A percentile compares a stretch with the other conserved stretches of the same genome.
These are phyloP conservation scores for Bombycilla garrulus DNA, from an alignment of 2,113 vertebrate species.

Conservation along the genomic window DNA sequence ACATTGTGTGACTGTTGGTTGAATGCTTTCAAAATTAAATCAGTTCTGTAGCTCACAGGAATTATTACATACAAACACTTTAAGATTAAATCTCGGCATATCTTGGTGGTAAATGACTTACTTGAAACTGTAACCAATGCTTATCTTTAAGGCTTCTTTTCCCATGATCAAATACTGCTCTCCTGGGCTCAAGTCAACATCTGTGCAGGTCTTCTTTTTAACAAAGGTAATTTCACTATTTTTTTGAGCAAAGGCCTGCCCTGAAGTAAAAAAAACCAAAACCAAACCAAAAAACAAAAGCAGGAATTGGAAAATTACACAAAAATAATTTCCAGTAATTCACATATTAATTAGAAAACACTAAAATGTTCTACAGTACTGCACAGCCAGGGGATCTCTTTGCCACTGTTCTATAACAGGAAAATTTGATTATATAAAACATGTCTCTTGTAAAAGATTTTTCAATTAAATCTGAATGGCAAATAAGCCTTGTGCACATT, in stretches of 20 bases:
- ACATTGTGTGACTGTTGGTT: background rate
- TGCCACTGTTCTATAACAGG: background rate
- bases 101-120: slow-evolving; percentile 42
- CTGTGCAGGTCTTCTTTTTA: slow-evolving; percentile 81
- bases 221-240: slow-evolving; percentile 79
- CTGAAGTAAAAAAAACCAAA: slow-evolving; percentile 60
- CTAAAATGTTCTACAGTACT: background rate
- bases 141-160: slow-evolving; percentile 77
- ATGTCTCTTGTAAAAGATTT: background rate
- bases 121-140: slow-evolving; percentile 65
- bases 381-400: background rate
- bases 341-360: background rate
- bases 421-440: background rate
- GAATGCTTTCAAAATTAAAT: background rate
- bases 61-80: background rate
- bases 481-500: background rate
- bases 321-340: background rate
- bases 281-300: background rate
- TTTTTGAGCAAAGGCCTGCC: slow-evolving; percentile 62
- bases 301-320: background rate
- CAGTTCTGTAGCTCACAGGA: background rate
- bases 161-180: slow-evolving; percentile 88
- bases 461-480: background rate
- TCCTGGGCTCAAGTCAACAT: slow-evolving; percentile 69
- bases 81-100: background rate